Base-by-base conservation (phyloP, 1,140 invertebrate genomes). In the Pseudomyrmex sp. region DNA sequence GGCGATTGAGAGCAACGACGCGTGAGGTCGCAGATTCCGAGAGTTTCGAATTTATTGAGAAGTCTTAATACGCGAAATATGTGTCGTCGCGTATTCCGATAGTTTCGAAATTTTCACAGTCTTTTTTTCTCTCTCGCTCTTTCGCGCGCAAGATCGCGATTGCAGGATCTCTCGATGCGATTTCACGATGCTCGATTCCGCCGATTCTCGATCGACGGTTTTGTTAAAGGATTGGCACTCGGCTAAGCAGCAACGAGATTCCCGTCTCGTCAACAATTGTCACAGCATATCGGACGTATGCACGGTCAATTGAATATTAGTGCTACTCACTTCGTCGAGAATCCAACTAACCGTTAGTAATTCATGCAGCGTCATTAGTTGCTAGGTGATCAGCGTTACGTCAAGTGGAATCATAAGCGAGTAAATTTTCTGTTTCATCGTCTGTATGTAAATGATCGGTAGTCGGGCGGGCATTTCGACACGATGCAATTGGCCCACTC, bases 341-440 rank as follows among this genome's bases (percentile, higher is more conserved):
- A 35, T 35, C 35, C 35, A 35, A 35, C 35, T 35, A 35, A 35
- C 35, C 35, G 35, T 26, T 5, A 20, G 18, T 10, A n/a, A 35
- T 46, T 12, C 2, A 1, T 46, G 20, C 20, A 79, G 20, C 12
- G 65, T 20, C 20, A 48, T 69, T 56, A 69, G 9, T 69, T 66
- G 48, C 15, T 10, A 7, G 10, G 5, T 46, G 66, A 72, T 80
- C 44, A 35, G 20, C n/a, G 23, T 65, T 50, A 79, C 48, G 35
- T 2, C 48, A 54, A 68, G 62, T 68, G 48, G 74, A 23, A 44
- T 56, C 52, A 35, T 48, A 26, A 26, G 52, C 66, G 69, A 72
- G 76, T 80, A 59, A 80, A 80, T 80, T 59, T 80, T 80, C 76
- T 72, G 23, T 80, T 80, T 80, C 61, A 61, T 70, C 44, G 54